Evolutionary conservation across 2,888 invertebrate genomes (phyloP).

Genomic region (Ptychoptera albimana): DNA sequence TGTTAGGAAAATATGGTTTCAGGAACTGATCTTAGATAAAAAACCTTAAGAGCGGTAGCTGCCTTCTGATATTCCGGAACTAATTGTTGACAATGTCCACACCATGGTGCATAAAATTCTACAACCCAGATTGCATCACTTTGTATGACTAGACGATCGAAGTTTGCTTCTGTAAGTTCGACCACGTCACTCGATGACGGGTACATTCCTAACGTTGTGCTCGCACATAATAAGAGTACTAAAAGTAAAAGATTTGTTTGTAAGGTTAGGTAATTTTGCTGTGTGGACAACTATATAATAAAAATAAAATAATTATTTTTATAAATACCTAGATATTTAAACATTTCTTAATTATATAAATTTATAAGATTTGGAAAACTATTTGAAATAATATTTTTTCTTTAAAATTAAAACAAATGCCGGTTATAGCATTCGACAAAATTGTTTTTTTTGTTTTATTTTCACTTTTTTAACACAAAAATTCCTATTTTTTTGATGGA

Average conservation of each 20-base stretch:
- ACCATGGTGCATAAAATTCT: slow-evolving; percentile 91
- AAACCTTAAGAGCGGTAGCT: slow-evolving; percentile 83
- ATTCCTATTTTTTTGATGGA: no score
- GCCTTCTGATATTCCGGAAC: slow-evolving; percentile 90
- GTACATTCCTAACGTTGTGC: slow-evolving; percentile 36
- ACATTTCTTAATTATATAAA: no score
- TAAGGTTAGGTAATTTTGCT: neutral
- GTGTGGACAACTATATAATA: neutral
- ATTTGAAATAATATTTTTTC: no score
- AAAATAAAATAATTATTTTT: neutral
- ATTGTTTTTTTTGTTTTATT: no score
- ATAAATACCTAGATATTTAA: no score
- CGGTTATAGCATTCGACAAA: no score
- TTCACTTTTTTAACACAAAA: no score
- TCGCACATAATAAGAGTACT: neutral
- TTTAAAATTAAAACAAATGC: no score
- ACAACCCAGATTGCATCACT: slow-evolving; percentile 87
- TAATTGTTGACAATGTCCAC: slow-evolving; percentile 76
- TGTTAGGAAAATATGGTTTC: neutral
- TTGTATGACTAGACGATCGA: slow-evolving; percentile 65
- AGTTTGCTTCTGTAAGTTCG: slow-evolving; percentile 74
- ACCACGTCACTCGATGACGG: slow-evolving; percentile 61
- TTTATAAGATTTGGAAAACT: no score
- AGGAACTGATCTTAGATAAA: no score
- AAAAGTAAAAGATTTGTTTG: neutral